Evolutionary conservation across 2,888 invertebrate species (phyloP).

Genomic region (Epsilonema sp.): DNA sequence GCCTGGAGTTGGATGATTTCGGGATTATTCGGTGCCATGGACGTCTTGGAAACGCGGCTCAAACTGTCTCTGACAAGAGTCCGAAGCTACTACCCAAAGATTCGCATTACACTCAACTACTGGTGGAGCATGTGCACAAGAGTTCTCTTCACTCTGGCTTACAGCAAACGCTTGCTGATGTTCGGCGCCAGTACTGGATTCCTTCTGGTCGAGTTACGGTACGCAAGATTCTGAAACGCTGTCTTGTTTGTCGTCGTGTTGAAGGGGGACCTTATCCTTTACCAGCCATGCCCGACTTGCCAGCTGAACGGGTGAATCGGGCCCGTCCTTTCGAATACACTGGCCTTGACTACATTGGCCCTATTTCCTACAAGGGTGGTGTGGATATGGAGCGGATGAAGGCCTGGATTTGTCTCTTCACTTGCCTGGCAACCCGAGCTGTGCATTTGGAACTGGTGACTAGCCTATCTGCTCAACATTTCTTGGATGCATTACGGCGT

Average conservation of each 20-base stretch:
- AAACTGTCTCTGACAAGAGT: neutral
- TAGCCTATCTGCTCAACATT: slow-evolving; percentile 17
- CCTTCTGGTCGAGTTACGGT: neutral
- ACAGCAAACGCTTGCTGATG: neutral
- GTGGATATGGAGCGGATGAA: slow-evolving; percentile 12
- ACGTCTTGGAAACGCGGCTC: neutral
- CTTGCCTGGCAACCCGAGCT: slow-evolving; percentile 27
- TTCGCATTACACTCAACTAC: neutral
- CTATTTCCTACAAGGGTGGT: slow-evolving; percentile 16
- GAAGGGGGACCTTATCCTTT: neutral
- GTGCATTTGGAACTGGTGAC: slow-evolving; percentile 25
- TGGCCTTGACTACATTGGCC: slow-evolving; percentile 29
- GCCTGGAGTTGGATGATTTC: neutral
- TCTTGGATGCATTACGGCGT: slow-evolving; percentile 19
- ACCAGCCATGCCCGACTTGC: neutral
- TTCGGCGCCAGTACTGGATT: neutral
- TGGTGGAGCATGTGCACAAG: neutral
- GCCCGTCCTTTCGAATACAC: slow-evolving; percentile 7
- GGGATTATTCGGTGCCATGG: neutral
- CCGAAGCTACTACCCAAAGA: neutral
- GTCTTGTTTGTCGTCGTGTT: neutral
- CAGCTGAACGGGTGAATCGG: neutral
- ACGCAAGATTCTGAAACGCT: neutral
- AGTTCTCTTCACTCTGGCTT: neutral
- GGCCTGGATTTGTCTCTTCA: slow-evolving; percentile 24